phyloP scores from a whole-genome alignment of 2,797 vertebrate genomes.

The Brachymystax lenok region DNA sequence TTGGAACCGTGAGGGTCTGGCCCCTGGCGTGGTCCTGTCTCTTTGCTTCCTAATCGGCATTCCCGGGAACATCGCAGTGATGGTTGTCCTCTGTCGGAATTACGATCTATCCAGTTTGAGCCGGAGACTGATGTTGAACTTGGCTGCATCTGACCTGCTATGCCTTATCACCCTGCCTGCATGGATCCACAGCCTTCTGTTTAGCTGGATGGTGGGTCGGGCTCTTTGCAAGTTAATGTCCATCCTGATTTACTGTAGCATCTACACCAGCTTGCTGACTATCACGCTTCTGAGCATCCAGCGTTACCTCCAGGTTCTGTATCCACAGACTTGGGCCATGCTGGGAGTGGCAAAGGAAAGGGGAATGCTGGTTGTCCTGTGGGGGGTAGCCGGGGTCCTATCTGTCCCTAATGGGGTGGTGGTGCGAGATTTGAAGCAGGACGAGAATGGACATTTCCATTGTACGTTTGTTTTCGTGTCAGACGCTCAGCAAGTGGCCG shows the following conservation, averaged over 20 bases:
- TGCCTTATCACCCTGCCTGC: constrained; percentile 19
- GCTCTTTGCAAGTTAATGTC: neutral
- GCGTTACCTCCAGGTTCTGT: constrained; percentile 15
- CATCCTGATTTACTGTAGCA: constrained; percentile 1
- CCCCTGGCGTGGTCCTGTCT: too few species aligned
- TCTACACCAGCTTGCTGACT: constrained; percentile 25
- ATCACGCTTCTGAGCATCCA: constrained; percentile 22
- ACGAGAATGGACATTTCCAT: neutral
- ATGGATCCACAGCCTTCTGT: constrained; percentile 10
- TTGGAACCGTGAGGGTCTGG: too few species aligned
- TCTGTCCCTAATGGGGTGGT: neutral
- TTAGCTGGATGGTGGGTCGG: constrained; percentile 6
- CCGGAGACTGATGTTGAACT: constrained; percentile 13
- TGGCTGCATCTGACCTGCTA: constrained; percentile 27
- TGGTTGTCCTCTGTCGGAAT: too few species aligned
- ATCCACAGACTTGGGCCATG: neutral
- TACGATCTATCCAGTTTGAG: too few species aligned
- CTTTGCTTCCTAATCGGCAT: too few species aligned
- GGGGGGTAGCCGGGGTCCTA: neutral
- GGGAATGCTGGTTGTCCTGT: neutral
- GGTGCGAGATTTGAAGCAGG: neutral
- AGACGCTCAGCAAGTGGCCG: neutral
- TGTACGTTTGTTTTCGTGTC: neutral
- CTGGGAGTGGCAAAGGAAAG: neutral
- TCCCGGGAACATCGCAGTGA: too few species aligned